Percentiles rank a stretch among this genome's conserved stretches.
Evolutionary conservation across 2,797 vertebrate genomes (phyloP).

Genomic region (Enteromius paludinosus): DNA sequence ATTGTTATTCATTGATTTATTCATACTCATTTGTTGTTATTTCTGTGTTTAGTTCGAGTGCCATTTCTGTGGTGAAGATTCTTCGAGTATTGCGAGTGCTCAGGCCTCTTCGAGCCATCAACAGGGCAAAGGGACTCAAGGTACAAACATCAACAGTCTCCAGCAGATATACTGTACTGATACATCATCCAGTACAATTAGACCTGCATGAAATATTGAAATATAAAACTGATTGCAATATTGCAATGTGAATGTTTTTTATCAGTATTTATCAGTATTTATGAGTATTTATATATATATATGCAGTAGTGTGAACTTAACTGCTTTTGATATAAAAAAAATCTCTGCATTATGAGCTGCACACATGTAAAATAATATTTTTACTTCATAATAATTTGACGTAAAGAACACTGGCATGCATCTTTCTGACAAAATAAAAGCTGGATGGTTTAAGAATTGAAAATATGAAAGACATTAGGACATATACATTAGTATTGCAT

Average conservation of each 20-base stretch:
- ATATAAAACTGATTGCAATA: not conserved
- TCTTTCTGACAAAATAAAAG: not conserved
- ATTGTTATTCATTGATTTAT: not conserved
- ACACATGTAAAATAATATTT: no score
- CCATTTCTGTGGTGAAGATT: constrained; percentile 98
- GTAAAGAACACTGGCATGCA: no score
- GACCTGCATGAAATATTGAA: not conserved
- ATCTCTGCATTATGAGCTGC: no score
- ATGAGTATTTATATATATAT: no score
- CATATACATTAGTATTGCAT: not conserved
- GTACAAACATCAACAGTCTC: constrained; percentile 66
- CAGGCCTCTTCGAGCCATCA: constrained; percentile 94
- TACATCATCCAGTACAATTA: not conserved
- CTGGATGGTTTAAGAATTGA: not conserved
- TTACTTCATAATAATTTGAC: no score
- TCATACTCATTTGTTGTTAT: not conserved
- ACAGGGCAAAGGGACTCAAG: constrained; percentile 98
- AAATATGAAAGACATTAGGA: not conserved
- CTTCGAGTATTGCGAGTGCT: constrained; percentile 92
- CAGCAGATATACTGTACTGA: not conserved
- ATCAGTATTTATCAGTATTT: no score
- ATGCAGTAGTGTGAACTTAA: no score
- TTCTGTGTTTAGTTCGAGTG: constrained; percentile 84
- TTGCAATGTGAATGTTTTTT: no score
- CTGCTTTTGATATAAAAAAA: no score